Evolutionary conservation across 2,113 vertebrate genomes (phyloP).

Genomic region (Neoarius graeffei): DNA sequence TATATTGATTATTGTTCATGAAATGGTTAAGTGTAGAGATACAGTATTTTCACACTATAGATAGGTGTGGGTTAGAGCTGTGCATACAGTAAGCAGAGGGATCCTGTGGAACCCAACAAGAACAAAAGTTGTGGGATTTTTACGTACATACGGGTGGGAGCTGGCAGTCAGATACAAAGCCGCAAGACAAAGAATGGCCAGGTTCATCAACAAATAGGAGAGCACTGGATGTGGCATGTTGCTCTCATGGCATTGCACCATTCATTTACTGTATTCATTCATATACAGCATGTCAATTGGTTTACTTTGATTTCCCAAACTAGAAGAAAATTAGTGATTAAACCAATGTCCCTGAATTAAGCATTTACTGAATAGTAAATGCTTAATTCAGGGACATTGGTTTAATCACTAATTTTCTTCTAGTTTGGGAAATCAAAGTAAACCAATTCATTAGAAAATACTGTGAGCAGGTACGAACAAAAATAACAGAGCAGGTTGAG

Average conservation of each 20-base stretch:
- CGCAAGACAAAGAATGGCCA: neutral
- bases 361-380: too few relatives aligned
- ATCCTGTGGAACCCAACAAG: neutral
- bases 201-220: neutral
- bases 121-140: neutral
- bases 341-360: too few relatives aligned
- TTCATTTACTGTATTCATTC: neutral
- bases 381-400: neutral
- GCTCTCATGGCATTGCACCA: neutral
- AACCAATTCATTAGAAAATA: neutral
- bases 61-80: neutral
- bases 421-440: neutral
- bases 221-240: neutral
- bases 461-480: neutral
- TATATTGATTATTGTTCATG: neutral
- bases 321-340: too few relatives aligned
- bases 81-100: neutral
- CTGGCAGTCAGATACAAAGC: neutral
- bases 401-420: neutral
- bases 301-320: too few relatives aligned
- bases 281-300: too few relatives aligned
- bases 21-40: neutral
- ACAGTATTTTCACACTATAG: too few relatives aligned
- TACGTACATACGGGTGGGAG: neutral
- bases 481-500: neutral